These are phyloP conservation scores for Cardiocondyla obscurior DNA, from an alignment of 1,140 invertebrate species.

Conservation along the genomic window DNA sequence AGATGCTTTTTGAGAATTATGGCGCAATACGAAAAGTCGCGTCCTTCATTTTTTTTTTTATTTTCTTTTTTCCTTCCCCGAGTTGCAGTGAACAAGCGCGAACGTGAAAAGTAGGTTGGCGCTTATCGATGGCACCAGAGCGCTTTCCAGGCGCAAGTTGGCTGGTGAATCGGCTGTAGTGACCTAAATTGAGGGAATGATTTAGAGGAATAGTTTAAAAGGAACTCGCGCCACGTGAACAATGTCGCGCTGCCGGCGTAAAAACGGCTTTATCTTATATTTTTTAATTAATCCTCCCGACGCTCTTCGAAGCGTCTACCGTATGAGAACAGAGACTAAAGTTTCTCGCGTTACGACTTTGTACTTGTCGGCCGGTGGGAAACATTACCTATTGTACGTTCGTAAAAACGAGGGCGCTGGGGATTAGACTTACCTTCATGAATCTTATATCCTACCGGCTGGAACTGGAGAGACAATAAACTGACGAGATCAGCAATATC, in stretches of 20 bases:
- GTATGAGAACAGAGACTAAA: neutral
- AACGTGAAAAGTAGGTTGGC: conserved; percentile 43
- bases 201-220: conserved; percentile 23
- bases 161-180: neutral
- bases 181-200: conserved; percentile 52
- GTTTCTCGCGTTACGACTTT: conserved; percentile 21
- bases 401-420: conserved; percentile 4
- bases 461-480: neutral
- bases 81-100: neutral
- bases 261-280: conserved; percentile 8
- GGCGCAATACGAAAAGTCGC: neutral
- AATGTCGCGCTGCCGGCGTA: neutral
- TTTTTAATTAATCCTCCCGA: conserved; percentile 36
- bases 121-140: conserved; percentile 37
- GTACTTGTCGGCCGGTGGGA: neutral
- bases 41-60: conserved; percentile 6
- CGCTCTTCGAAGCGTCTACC: neutral
- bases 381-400: neutral
- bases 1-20: conserved; percentile 2
- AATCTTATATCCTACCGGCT: neutral
- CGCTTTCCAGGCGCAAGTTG: neutral
- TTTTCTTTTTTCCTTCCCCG: no score
- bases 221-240: conserved; percentile 21
- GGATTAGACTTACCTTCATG: conserved; percentile 30
- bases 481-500: neutral